Percentiles rank a stretch among this genome's conserved stretches.
phyloP scores from a whole-genome alignment of 2,888 invertebrate species.

The Subacronicta megacephala region DNA sequence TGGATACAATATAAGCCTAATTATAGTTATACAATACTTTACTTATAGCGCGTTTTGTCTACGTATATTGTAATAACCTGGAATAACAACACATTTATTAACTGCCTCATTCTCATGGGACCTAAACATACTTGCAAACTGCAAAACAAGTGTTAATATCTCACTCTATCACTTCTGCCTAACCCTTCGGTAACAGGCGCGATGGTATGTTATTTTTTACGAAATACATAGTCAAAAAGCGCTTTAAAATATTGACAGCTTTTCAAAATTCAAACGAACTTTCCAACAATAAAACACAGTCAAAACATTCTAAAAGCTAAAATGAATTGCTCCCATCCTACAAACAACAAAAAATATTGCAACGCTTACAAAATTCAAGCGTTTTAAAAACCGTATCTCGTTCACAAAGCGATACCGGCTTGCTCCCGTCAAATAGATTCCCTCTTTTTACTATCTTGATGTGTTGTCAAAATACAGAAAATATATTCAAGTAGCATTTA shows the following conservation, averaged over 20 bases:
- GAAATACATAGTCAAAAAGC: background rate
- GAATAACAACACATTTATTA: too few species aligned
- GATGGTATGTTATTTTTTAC: too few species aligned
- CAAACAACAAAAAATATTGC: slow-evolving; percentile 23
- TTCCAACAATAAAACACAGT: slow-evolving; percentile 10
- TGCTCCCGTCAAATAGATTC: slow-evolving; percentile 4
- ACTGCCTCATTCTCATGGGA: too few species aligned
- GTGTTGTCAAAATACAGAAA: slow-evolving; percentile 26
- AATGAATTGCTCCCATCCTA: slow-evolving; percentile 14
- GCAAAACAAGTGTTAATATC: too few species aligned
- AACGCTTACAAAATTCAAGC: slow-evolving; percentile 23
- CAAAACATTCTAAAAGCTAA: slow-evolving; percentile 16
- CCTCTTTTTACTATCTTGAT: slow-evolving; percentile 25
- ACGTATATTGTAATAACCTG: too few species aligned
- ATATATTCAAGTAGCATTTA: slow-evolving; percentile 10
- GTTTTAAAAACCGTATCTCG: slow-evolving; percentile 24
- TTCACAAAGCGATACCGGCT: slow-evolving; percentile 14
- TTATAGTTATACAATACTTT: too few species aligned
- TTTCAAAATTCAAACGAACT: background rate
- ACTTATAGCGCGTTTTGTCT: too few species aligned
- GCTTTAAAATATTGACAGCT: background rate
- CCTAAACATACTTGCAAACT: too few species aligned
- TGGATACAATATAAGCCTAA: too few species aligned
- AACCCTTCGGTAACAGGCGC: too few species aligned
- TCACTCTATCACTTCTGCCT: too few species aligned